These are phyloP conservation scores for Brachypodius melanocephalos DNA, from an alignment of 2,113 vertebrate genomes.

Conservation along the genomic window DNA sequence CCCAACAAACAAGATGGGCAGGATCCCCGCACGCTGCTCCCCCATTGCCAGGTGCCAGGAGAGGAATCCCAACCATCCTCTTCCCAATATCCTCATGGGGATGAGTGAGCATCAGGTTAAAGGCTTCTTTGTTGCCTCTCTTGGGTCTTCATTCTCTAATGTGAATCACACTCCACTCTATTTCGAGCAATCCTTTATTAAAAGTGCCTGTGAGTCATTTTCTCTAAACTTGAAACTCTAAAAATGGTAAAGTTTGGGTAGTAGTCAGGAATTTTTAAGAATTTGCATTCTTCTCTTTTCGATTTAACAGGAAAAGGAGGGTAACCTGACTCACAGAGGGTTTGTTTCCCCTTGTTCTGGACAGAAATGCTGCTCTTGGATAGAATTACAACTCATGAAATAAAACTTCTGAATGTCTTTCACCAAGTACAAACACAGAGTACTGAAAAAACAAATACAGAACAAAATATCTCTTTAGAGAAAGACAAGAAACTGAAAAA, in stretches of 20 bases:
- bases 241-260: slow-evolving; percentile 32
- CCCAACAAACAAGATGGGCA: neutral
- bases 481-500: neutral
- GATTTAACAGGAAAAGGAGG: neutral
- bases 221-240: slow-evolving; percentile 27
- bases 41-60: accelerated
- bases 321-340: neutral
- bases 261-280: neutral
- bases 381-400: neutral
- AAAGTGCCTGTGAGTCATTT: slow-evolving; percentile 41
- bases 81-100: neutral
- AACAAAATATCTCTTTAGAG: neutral
- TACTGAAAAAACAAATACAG: neutral
- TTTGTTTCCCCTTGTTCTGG: neutral
- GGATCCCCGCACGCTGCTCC: neutral
- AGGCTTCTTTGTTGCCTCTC: neutral
- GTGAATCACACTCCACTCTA: slow-evolving; percentile 17
- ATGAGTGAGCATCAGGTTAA: neutral
- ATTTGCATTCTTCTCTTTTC: slow-evolving; percentile 6
- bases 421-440: neutral
- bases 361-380: neutral
- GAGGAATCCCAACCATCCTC: neutral
- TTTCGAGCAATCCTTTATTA: slow-evolving; percentile 36
- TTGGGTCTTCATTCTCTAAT: neutral
- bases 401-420: neutral